phyloP scores from a whole-genome alignment of 2,113 vertebrate genomes.

The Mungos mungo region DNA sequence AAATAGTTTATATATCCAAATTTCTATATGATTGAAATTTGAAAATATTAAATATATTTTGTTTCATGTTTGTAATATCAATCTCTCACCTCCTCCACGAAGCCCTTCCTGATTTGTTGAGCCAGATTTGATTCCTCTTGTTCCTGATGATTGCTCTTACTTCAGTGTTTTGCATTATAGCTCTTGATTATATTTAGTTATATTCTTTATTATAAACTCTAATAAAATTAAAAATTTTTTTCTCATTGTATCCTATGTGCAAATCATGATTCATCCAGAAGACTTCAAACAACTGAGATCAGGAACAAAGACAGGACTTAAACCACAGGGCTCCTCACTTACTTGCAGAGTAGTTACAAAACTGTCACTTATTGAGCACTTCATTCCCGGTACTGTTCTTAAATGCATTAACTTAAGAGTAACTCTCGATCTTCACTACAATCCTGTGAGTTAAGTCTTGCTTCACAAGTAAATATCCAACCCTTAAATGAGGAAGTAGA shows the following conservation, averaged over 20 bases:
- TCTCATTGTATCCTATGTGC: neutral
- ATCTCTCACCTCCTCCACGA: neutral
- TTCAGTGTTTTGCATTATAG: neutral
- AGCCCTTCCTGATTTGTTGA: neutral
- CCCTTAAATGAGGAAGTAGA: neutral
- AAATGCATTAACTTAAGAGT: neutral
- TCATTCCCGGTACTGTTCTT: neutral
- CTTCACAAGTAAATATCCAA: neutral
- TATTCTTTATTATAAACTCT: neutral
- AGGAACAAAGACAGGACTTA: neutral
- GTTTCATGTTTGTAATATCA: neutral
- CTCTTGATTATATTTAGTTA: constrained; percentile 20
- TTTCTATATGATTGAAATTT: neutral
- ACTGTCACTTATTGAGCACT: neutral
- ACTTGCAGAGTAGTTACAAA: neutral
- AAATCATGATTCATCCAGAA: neutral
- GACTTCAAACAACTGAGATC: neutral
- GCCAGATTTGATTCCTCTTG: neutral
- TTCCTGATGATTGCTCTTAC: neutral
- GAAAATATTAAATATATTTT: neutral
- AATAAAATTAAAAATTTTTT: neutral
- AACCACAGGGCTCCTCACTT: neutral
- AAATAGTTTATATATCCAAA: neutral
- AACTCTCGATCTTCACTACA: neutral
- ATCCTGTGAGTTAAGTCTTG: neutral